These are phyloP conservation scores for Sepioteuthis lessoniana DNA, from an alignment of 2,888 invertebrate genomes.

Conservation along the genomic window DNA sequence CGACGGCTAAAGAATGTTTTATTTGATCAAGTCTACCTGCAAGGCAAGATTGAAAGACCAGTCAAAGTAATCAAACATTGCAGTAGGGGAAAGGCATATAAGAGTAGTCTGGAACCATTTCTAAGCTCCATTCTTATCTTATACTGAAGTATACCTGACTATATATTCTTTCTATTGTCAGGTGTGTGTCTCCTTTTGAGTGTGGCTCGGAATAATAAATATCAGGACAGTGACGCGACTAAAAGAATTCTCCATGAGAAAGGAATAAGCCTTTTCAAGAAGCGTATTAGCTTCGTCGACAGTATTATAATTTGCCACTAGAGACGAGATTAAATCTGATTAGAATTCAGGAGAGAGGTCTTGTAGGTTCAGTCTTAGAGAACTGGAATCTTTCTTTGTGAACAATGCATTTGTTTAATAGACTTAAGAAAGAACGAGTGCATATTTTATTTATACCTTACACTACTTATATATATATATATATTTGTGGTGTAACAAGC, in stretches of 20 bases:
- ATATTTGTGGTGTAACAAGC: no score
- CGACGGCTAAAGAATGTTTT: neutral
- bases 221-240: neutral
- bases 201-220: neutral
- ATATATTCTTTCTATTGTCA: neutral
- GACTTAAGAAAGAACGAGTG: neutral
- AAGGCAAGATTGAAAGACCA: neutral
- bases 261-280: neutral
- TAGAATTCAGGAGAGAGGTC: neutral
- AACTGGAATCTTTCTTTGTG: neutral
- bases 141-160: neutral
- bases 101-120: neutral
- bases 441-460: neutral
- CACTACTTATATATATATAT: no score
- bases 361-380: neutral
- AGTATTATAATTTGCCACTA: neutral
- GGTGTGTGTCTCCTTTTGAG: neutral
- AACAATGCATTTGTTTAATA: neutral
- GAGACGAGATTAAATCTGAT: conserved; percentile 33
- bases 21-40: neutral
- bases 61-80: neutral
- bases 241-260: neutral
- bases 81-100: neutral
- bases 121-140: neutral
- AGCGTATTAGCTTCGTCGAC: neutral